Evolutionary conservation across 2,113 vertebrate species (phyloP).

Genomic region (Carassius carassius): DNA sequence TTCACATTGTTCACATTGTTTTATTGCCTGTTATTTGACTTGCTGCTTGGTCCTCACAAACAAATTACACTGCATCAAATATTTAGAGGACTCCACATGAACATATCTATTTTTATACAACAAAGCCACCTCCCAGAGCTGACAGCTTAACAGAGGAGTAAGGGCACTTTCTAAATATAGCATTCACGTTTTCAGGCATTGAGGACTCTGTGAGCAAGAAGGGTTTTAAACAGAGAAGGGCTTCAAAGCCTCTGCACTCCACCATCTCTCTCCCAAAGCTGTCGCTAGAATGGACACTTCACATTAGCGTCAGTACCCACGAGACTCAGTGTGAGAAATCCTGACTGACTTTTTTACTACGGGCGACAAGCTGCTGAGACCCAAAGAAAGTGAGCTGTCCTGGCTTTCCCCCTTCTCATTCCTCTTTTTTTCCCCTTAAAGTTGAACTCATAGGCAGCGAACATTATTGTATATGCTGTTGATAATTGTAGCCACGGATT

Average conservation of each 20-base stretch:
- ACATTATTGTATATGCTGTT: background rate
- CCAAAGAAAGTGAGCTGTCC: conserved; percentile 60
- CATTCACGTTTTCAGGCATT: conserved; percentile 53
- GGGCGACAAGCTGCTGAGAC: conserved; percentile 46
- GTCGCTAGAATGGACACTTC: conserved; percentile 67
- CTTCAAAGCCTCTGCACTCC: conserved; percentile 58
- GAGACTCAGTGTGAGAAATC: conserved; percentile 58
- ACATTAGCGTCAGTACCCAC: conserved; percentile 68
- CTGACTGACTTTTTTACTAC: conserved; percentile 61
- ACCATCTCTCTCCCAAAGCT: conserved; percentile 61
- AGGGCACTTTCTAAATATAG: conserved; percentile 48
- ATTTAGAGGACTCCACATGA: conserved; percentile 34
- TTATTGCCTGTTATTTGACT: conserved; percentile 12
- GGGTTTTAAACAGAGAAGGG: conserved; percentile 37
- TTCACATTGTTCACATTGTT: conserved; percentile 19
- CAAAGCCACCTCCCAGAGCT: conserved; percentile 34
- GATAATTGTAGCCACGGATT: background rate
- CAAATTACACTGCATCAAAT: conserved; percentile 46
- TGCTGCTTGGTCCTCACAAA: conserved; percentile 29
- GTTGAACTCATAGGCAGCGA: background rate
- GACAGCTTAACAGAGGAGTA: conserved; percentile 17
- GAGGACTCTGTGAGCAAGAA: background rate
- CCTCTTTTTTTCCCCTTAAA: conserved; percentile 16
- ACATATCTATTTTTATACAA: conserved; percentile 40
- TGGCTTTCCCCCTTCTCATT: conserved; percentile 48